Conservation (phyloP, 2,888 invertebrate species). For the Diabrotica balteata region DNA sequence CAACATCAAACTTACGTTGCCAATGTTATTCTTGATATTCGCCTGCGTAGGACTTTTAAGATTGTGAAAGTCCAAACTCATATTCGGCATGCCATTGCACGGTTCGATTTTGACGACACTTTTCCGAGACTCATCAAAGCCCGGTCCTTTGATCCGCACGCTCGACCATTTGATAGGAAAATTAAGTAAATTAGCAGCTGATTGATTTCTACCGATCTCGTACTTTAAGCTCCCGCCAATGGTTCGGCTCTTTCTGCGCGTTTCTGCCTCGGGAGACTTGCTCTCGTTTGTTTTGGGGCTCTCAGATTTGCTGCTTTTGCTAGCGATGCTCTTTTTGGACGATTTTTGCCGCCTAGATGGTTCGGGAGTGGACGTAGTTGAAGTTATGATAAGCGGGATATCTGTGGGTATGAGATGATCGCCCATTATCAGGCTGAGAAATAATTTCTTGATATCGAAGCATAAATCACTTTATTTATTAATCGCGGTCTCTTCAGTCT, state of each 20-base stretch:
- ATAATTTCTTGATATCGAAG: too few relatives aligned
- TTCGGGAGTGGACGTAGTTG: slow-evolving; percentile 50
- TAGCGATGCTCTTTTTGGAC: slow-evolving; percentile 27
- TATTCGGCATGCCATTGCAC: slow-evolving; percentile 65
- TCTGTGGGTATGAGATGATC: slow-evolving; percentile 49
- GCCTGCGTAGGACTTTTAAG: slow-evolving; percentile 52
- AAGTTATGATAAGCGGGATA: slow-evolving; percentile 55
- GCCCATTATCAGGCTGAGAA: slow-evolving; percentile 38
- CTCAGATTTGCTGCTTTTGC: slow-evolving; percentile 35
- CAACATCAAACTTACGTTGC: slow-evolving; percentile 55
- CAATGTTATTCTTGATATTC: slow-evolving; percentile 54
- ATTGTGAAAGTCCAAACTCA: slow-evolving; percentile 51
- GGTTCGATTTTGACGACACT: slow-evolving; percentile 71
- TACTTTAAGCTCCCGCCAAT: slow-evolving; percentile 57
- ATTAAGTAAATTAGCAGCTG: slow-evolving; percentile 52
- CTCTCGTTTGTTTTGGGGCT: slow-evolving; percentile 40
- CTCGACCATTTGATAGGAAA: slow-evolving; percentile 69
- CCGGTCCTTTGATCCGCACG: slow-evolving; percentile 70
- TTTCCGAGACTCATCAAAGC: slow-evolving; percentile 69
- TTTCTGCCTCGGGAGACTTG: slow-evolving; percentile 32
- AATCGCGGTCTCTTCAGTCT: too few relatives aligned
- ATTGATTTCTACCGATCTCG: slow-evolving; percentile 56
- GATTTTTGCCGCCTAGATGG: slow-evolving; percentile 35
- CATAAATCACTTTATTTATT: too few relatives aligned
- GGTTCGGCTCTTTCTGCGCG: slow-evolving; percentile 36